These are phyloP conservation scores for Epinotia demarniana DNA, from an alignment of 2,888 invertebrate species.

Conservation along the genomic window DNA sequence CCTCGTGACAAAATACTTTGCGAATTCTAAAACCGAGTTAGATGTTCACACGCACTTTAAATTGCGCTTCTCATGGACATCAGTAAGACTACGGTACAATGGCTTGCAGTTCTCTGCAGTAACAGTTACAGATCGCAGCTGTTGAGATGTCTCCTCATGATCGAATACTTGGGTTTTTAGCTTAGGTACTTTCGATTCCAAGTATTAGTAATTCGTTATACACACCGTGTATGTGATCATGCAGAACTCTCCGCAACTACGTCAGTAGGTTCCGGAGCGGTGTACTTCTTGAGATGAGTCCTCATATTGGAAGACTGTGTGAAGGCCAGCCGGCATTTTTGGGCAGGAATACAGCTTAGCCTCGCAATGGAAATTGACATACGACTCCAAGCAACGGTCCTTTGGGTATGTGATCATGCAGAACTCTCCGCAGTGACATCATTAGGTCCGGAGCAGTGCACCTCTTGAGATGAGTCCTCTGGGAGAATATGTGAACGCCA, in stretches of 20 bases:
- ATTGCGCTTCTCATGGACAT: no score
- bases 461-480: not conserved
- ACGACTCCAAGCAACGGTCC: no score
- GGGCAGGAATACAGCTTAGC: conserved; percentile 89
- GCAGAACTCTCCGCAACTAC: not conserved
- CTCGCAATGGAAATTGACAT: conserved; percentile 94
- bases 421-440: no score
- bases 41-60: no score
- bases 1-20: no score
- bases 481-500: no score
- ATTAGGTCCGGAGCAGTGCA: not conserved
- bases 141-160: not conserved
- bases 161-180: no score
- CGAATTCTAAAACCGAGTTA: no score
- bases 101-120: no score
- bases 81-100: no score
- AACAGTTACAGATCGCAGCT: not conserved
- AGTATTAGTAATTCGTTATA: not conserved
- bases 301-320: conserved; percentile 95
- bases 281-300: conserved; percentile 92
- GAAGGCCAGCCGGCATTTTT: conserved; percentile 89
- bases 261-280: conserved; percentile 51
- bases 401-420: no score
- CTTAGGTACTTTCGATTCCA: no score
- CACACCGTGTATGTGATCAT: not conserved